Evolutionary conservation across 2,113 vertebrate species (phyloP).

Genomic region (Hyperopisus bebe): DNA sequence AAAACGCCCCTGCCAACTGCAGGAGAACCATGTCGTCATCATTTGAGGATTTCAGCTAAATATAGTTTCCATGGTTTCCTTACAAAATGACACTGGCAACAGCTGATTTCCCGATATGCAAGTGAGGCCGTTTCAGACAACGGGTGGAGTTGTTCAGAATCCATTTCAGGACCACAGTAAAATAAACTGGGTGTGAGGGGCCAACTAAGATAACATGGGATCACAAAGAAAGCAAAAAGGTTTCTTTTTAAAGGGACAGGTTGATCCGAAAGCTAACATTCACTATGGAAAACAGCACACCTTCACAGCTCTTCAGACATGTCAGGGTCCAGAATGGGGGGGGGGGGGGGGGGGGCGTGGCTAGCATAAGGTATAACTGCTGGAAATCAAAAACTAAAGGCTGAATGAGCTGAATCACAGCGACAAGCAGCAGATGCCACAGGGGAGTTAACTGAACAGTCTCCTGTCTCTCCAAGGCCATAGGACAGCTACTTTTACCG

Average conservation of each 20-base stretch:
- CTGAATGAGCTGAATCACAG: not conserved
- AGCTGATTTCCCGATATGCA: not conserved
- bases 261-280: not conserved
- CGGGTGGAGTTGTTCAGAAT: not conserved
- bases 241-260: not conserved
- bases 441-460: not conserved
- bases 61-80: not conserved
- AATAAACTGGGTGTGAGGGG: no score
- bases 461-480: not conserved
- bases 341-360: no score
- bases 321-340: not conserved
- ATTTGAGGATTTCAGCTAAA: not conserved
- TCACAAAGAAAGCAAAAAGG: no score
- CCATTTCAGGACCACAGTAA: not conserved
- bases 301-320: not conserved
- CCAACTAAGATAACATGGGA: no score
- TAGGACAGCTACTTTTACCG: not conserved
- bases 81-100: not conserved
- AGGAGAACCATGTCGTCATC: not conserved
- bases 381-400: not conserved
- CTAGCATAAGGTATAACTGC: not conserved
- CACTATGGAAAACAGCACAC: not conserved
- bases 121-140: no score
- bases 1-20: not conserved
- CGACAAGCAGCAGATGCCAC: not conserved